Evolutionary conservation across 1,140 invertebrate species (phyloP), one percentile per base, ranked within the genome.

Genomic region (Antheraea pernyi): DNA sequence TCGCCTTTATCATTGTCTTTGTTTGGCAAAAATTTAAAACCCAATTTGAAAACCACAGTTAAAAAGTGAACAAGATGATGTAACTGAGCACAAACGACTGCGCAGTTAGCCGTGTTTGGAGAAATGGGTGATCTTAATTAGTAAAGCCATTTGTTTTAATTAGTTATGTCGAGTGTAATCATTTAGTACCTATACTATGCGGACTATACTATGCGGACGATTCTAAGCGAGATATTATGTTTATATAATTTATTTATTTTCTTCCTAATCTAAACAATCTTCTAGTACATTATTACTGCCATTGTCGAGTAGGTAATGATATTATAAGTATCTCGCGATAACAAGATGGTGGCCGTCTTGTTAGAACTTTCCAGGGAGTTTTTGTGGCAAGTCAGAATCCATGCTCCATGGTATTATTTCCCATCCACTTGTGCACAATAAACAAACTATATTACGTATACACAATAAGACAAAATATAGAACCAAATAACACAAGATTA

Each of bases 51-150:
- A 53, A 53, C 46, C 16, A 53, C 4, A 53, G 46, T 48, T 48
- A 48, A 11, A 13, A 48, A 53, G 13, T 53, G 9, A 16, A 53
- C 11, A 9, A 0, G 13, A 53, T 53, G 46, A 53, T 13, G 46
- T 53, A 53, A 53, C 11, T 16, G 46, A 53, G 16, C 1, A 0
- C 16, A 13, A 42, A 42, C 39, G 46, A 53, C 11, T 16, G 13
- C 13, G 46, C 16, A 16, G 46, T 53, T 53, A 53, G 46, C 16
- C 46, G 9, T 53, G 16, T 53, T 53, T 13, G 46, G 46, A 53
- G 46, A 53, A 53, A 53, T 53, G 46, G 46, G 46, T 53, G 46
- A 53, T 53, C 46, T 53, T 53, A 53, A 53, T 53, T 53, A 53
- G 46, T 53, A 16, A 53, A 0, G 16, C 46, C 46, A 53, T 53